Base-by-base conservation (phyloP, 2,113 vertebrate genomes). In the Manacus vitellinus region DNA sequence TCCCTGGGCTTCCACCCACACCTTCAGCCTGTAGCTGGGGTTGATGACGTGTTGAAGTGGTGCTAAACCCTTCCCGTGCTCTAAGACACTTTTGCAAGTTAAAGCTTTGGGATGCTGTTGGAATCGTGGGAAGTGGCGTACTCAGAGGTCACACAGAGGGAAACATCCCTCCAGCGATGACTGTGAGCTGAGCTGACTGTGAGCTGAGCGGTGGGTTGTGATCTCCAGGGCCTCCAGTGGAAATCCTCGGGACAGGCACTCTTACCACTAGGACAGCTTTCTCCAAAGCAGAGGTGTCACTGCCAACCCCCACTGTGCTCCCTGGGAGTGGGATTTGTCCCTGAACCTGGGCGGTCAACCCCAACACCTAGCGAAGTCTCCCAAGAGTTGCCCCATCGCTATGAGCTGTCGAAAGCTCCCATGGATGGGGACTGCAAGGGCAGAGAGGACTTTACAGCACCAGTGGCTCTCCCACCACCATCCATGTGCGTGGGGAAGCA, bases 321-420 rank as follows among this genome's bases (percentile, higher is more conserved):
- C 18, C 23, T n/a, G 51, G 58, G 39, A n/a, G 51, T 19, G 25
- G 33, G 24, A 61, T 68, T 63, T 2, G 3, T 44, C 46, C 23
- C 62, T 15, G 46, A 41, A 28, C 8, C 43, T 3, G 1, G 37
- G 46, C 30, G 0, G 0, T 52, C 59, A 37, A 15, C 23, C 25
- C 23, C 30, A 11, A 5, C 14, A 4, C 23, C 7, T 37, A 43
- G 31, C 4, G 1, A 5, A 24, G 58, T 68, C 70, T 51, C 16
- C 16, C 30, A 10, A 3, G 43, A n/a, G 55, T 24, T 54, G 7
- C 8, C 61, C 67, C 3, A 0, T 23, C 7, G 0, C 22, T 10
- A 0, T 6, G 74, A 43, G 17, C 61, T 70, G 51, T 39, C 67
- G 16, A 47, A 78, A 70, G 33, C 35, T 75, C 24, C 6, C 1